phyloP scores from a whole-genome alignment of 2,888 invertebrate species.

The Meteorus colon region DNA sequence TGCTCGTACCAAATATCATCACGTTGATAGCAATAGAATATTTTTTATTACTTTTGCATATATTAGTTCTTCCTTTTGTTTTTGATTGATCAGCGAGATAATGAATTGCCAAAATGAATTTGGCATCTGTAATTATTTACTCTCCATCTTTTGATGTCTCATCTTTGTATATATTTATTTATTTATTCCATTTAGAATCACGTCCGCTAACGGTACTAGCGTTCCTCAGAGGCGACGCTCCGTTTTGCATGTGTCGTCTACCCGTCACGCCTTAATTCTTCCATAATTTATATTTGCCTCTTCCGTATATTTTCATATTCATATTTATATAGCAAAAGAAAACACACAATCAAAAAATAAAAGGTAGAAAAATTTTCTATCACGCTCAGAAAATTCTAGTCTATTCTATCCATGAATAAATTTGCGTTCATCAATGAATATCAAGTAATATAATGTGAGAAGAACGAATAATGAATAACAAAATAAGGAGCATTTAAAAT shows the following conservation, averaged over 20 bases:
- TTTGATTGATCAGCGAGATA: too few relatives aligned
- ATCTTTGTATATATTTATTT: conserved; percentile 26
- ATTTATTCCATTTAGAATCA: conserved; percentile 39
- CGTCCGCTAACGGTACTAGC: conserved; percentile 59
- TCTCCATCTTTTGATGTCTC: neutral
- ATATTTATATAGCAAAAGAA: neutral
- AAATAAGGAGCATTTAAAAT: neutral
- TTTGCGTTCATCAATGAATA: conserved; percentile 4
- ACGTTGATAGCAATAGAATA: conserved; percentile 34
- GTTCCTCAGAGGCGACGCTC: conserved; percentile 50
- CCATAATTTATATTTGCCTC: neutral
- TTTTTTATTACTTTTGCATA: conserved; percentile 1
- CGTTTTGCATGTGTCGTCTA: conserved; percentile 51
- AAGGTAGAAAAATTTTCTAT: neutral
- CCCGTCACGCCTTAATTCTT: conserved; percentile 43
- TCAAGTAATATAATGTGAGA: neutral
- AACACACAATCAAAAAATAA: neutral
- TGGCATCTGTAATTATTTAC: neutral
- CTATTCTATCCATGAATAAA: neutral
- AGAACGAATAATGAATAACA: neutral
- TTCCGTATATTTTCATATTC: neutral
- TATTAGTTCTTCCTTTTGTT: too few relatives aligned
- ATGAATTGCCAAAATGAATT: too few relatives aligned
- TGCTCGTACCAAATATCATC: conserved; percentile 34
- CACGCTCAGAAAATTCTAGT: neutral